Evolutionary conservation across 1,140 invertebrate species (phyloP).

Genomic region (Lasioglossum albipes): DNA sequence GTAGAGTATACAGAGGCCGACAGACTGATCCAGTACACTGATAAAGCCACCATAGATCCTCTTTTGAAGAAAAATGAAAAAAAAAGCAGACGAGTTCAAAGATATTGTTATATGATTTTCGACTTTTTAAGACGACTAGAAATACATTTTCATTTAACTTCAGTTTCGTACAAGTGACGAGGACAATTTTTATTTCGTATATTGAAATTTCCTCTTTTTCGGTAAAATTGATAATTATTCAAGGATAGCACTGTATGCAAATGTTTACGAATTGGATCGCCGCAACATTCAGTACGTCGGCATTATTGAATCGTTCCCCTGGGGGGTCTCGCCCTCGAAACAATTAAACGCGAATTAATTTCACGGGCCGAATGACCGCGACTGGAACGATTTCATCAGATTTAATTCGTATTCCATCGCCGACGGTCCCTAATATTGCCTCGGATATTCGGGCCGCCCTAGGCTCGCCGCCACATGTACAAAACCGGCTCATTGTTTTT

Average conservation of each 20-base stretch:
- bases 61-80: too few relatives aligned
- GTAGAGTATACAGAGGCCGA: background rate
- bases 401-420: constrained; percentile 40
- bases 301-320: background rate
- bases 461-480: background rate
- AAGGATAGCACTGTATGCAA: too few relatives aligned
- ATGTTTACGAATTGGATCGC: constrained; percentile 41
- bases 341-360: constrained; percentile 61
- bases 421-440: constrained; percentile 14
- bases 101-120: too few relatives aligned
- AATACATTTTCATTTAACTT: too few relatives aligned
- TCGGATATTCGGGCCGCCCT: background rate
- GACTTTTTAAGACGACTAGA: too few relatives aligned
- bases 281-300: background rate
- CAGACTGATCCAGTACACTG: too few relatives aligned
- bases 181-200: too few relatives aligned
- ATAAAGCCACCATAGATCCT: too few relatives aligned
- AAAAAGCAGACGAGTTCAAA: too few relatives aligned
- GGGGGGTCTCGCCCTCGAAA: background rate
- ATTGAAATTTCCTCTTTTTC: too few relatives aligned
- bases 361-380: constrained; percentile 27
- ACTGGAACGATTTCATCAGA: constrained; percentile 7
- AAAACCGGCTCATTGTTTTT: background rate
- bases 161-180: too few relatives aligned
- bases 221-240: too few relatives aligned